phyloP scores from a whole-genome alignment of 2,797 vertebrate species.

The Neomorphus geoffroyi region DNA sequence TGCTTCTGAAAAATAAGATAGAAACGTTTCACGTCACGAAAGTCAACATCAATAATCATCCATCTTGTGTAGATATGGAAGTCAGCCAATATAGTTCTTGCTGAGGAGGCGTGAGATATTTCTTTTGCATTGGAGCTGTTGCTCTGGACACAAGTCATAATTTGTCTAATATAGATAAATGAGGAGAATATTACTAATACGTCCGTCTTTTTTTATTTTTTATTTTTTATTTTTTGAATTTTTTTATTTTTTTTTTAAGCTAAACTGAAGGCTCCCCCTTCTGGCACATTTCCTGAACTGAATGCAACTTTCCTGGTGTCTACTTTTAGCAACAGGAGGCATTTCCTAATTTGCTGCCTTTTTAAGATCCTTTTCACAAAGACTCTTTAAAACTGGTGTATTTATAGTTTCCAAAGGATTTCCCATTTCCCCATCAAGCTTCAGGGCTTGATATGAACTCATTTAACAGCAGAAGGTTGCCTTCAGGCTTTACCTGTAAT shows the following conservation, averaged over 20 bases:
- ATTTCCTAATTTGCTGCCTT: background rate
- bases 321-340: background rate
- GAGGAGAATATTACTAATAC: background rate
- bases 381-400: background rate
- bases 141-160: slow-evolving; percentile 62
- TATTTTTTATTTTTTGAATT: no score
- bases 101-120: slow-evolving; percentile 46
- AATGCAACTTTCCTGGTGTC: background rate
- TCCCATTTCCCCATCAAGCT: background rate
- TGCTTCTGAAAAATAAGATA: slow-evolving; percentile 58
- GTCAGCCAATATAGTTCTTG: slow-evolving; percentile 35
- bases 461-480: background rate
- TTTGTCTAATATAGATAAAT: slow-evolving; percentile 56
- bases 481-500: background rate
- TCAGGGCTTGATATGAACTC: background rate
- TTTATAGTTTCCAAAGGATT: background rate
- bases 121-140: slow-evolving; percentile 54
- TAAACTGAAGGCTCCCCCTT: slow-evolving; percentile 58
- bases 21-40: slow-evolving; percentile 66
- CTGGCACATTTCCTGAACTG: slow-evolving; percentile 42
- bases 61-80: slow-evolving; percentile 55
- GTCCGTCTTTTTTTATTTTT: no score
- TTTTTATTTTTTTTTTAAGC: no score
- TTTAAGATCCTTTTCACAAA: background rate
- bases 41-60: slow-evolving; percentile 67